phyloP scores from a whole-genome alignment of 1,140 invertebrate genomes.

The Brachionus plicatilis region DNA sequence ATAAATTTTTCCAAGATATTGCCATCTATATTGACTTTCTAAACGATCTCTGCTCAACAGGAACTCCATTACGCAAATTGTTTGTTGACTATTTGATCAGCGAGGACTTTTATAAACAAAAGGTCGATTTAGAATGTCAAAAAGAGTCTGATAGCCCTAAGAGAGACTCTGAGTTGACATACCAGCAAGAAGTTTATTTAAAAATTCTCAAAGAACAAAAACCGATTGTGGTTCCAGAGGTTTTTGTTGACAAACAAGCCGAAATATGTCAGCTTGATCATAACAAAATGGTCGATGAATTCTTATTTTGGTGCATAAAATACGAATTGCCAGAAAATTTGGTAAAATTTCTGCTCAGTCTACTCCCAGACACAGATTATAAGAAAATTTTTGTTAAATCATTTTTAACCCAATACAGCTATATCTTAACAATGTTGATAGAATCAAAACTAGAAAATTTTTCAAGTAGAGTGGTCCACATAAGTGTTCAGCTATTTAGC shows the following conservation, averaged over 20 bases:
- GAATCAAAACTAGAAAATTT: conserved; percentile 79
- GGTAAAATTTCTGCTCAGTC: conserved; percentile 87
- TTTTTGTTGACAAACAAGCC: neutral
- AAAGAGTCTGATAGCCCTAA: neutral
- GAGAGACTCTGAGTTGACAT: neutral
- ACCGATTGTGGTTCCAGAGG: neutral
- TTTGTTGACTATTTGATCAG: conserved; percentile 83
- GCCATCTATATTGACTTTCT: conserved; percentile 76
- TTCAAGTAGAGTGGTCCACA: conserved; percentile 89
- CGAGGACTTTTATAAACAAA: conserved; percentile 56
- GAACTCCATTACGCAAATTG: conserved; percentile 82
- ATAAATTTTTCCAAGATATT: conserved; percentile 61
- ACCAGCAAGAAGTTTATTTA: neutral
- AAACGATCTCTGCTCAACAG: conserved; percentile 85
- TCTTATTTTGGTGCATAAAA: conserved; percentile 94
- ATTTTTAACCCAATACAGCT: conserved; percentile 89
- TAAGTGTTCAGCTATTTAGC: conserved; percentile 88
- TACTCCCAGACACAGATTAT: conserved; percentile 87
- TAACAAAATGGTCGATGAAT: conserved; percentile 82
- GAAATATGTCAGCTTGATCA: conserved; percentile 56
- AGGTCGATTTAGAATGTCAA: conserved; percentile 42
- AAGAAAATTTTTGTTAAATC: conserved; percentile 85
- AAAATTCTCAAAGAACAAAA: conserved; percentile 3
- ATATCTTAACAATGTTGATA: conserved; percentile 83
- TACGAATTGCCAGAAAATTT: conserved; percentile 95